phyloP scores from a whole-genome alignment of 2,113 vertebrate genomes.

The Menidia beryllina region DNA sequence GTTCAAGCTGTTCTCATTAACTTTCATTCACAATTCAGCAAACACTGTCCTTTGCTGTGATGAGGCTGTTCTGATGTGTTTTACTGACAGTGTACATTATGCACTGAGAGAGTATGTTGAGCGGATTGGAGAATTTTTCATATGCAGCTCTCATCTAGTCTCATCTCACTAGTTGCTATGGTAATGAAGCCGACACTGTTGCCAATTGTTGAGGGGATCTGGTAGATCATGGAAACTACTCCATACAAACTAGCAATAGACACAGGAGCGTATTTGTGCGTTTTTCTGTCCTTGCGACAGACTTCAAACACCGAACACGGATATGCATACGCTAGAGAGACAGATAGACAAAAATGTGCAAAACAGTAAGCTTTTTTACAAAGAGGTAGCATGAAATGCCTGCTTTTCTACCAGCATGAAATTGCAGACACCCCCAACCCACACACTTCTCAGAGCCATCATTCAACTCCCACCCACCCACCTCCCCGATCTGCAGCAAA shows the following conservation, averaged over 20 bases:
- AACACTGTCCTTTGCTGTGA: constrained; percentile 10
- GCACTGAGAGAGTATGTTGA: constrained; percentile 48
- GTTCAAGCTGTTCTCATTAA: not conserved
- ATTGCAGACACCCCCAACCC: constrained; percentile 82
- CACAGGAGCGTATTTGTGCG: constrained; percentile 42
- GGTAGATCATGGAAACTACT: constrained; percentile 67
- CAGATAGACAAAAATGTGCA: constrained; percentile 29
- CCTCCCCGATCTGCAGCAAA: constrained; percentile 75
- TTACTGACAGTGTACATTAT: constrained; percentile 42
- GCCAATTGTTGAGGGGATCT: constrained; percentile 80
- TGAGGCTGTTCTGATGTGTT: constrained; percentile 32
- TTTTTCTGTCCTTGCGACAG: constrained; percentile 32
- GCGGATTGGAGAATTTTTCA: constrained; percentile 53
- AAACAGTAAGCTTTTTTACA: constrained; percentile 43
- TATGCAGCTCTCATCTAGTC: constrained; percentile 61
- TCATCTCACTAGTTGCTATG: constrained; percentile 80
- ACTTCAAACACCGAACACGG: constrained; percentile 22
- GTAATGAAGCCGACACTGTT: constrained; percentile 79
- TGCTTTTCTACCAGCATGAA: constrained; percentile 67
- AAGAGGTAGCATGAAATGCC: constrained; percentile 67
- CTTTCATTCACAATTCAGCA: constrained; percentile 3
- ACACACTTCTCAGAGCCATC: constrained; percentile 81
- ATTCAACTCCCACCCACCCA: constrained; percentile 77
- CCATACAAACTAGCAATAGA: constrained; percentile 57
- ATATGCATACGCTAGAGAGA: constrained; percentile 24